phyloP scores from a whole-genome alignment of 2,888 invertebrate species.

The Pyrrhosoma nymphula region DNA sequence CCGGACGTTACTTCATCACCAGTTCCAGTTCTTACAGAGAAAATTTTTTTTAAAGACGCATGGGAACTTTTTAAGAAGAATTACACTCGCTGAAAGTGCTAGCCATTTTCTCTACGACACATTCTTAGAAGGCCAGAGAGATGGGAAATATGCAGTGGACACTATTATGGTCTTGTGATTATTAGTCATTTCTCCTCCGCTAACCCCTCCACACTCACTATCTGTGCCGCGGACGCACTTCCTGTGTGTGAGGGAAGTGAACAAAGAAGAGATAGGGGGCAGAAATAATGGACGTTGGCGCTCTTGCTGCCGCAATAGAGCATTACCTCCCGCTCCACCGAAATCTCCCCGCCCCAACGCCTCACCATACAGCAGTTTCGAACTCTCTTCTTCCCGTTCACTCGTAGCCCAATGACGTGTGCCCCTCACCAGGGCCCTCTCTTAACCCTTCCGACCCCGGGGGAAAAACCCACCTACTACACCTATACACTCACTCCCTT shows the following conservation, averaged over 20 bases:
- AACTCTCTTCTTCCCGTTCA: not conserved
- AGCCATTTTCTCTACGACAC: not conserved
- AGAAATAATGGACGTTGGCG: conserved; percentile 13
- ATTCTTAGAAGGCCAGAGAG: not conserved
- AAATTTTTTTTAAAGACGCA: not conserved
- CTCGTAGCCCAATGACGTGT: not conserved
- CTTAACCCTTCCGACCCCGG: conserved; percentile 11
- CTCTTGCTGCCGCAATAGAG: conserved; percentile 45
- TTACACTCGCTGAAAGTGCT: not conserved
- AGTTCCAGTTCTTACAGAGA: not conserved
- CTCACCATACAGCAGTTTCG: not conserved
- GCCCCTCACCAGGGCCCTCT: not conserved
- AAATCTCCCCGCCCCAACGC: not conserved
- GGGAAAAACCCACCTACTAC: not conserved
- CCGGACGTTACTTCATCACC: not conserved
- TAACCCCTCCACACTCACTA: not conserved
- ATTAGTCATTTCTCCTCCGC: not conserved
- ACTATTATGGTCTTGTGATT: not conserved
- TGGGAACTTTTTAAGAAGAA: not conserved
- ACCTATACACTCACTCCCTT: not conserved
- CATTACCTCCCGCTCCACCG: not conserved
- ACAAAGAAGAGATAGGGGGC: conserved; percentile 14
- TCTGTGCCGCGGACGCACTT: conserved; percentile 20
- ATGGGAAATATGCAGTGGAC: conserved; percentile 19
- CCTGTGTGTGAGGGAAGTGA: not conserved